Base-by-base conservation (phyloP, 2,888 invertebrate species). In the Allophyes oxyacanthae region DNA sequence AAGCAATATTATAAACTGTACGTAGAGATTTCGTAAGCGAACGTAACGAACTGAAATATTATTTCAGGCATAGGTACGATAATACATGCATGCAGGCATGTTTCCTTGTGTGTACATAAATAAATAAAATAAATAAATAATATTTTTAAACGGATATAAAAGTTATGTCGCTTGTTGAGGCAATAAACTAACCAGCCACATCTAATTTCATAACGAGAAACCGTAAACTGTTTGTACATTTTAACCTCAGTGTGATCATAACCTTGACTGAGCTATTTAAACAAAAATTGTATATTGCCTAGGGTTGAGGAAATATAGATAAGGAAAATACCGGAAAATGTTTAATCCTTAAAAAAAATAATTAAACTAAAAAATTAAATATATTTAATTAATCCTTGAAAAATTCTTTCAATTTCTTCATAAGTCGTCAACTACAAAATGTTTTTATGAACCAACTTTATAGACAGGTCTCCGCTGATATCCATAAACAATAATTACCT, bases 191-290 rank as follows among this genome's bases (percentile, higher is more conserved):
- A 28, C 15, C 54, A 37, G 62, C 42, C 37, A 51, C 65, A 63
- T 46, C 59, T 72, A 72, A 70, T 72, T 66, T 55, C 11, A 45
- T 56, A 46, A 37, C 28, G 44, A 48, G 41, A 46, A 38, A 34
- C 9, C 46, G 45, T 59, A 74, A 65, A 62, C 44, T 70, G 58
- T 72, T 74, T 70, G 41, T 41, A 59, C 60, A 74, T n/a, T n/a
- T n/a, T 57, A 61, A 59, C 41, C 43, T 69, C 46, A 55, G 42
- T 54, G 36, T 58, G 54, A 55, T 60, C 52, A 36, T 54, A 73
- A 58, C 71, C 74, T 69, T 71, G 57, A 56, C 53, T 64, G 48
- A 30, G 51, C 54, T 50, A 36, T 13, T 51, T 61, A 53, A 43
- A 61, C 38, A 48, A 48, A 45, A 10, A 33, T 43, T 66, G 44